Conservation (phyloP, 2,113 vertebrate genomes). For the Hucho hucho region DNA sequence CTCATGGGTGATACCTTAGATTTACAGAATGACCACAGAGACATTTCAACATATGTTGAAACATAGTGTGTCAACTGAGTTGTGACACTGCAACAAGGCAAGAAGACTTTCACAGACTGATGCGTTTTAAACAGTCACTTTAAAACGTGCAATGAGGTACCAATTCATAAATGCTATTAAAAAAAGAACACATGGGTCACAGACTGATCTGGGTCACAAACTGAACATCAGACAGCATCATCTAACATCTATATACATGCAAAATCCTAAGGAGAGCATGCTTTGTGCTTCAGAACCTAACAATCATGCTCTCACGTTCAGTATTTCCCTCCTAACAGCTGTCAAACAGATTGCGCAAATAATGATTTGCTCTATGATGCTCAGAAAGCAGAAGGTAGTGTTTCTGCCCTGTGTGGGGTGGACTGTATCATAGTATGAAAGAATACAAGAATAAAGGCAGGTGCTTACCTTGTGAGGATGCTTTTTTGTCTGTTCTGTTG, state of each 20-base stretch:
- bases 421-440: background rate
- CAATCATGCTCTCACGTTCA: background rate
- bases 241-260: no score
- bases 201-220: no score
- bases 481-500: background rate
- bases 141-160: no score
- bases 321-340: background rate
- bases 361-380: background rate
- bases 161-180: no score
- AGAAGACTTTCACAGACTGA: no score
- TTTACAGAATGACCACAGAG: background rate
- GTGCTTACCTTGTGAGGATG: slow-evolving; percentile 40
- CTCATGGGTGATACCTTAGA: no score
- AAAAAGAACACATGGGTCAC: no score
- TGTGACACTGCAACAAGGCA: background rate
- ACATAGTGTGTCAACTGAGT: slow-evolving; percentile 29
- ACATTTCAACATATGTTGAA: background rate
- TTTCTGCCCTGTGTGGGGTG: no score
- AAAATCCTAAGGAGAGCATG: no score
- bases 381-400: background rate
- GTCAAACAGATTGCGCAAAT: background rate
- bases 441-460: background rate
- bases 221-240: no score
- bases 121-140: no score
- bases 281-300: background rate